Base-by-base conservation (phyloP, 2,113 vertebrate species). In the Corydoras maculifer region DNA sequence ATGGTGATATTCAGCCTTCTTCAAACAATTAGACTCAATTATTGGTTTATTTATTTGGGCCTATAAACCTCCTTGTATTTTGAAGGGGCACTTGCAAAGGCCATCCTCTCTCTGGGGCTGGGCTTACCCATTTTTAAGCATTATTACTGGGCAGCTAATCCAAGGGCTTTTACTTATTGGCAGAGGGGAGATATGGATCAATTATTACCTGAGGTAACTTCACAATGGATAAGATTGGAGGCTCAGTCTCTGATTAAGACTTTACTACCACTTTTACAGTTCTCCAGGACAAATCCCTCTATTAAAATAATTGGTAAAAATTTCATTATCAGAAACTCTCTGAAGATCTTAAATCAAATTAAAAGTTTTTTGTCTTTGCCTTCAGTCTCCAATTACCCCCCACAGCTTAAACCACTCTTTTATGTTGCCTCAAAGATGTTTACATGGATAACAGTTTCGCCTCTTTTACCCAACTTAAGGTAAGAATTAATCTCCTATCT, bases 281-380 rank as follows among this genome's bases (percentile, higher is more conserved):
- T 60, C 18, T 60, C 58, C 11, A 63, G 8, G 61, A 25, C 2
- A 25, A 25, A 25, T 25, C 18, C 18, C 18, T 25, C 18, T 25
- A 25, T 25, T 25, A 25, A 63, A 31, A 5, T 43, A 48, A n/a
- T 35, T 14, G 61, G 61, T n/a, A 63, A 63, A 8, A 48, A 63
- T 63, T 63, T 63, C 9, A n/a, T 63, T 5, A 43, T 63, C 5
- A 63, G 12, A 63, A 43, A 35, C 32, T 63, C 61, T 29, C 18
- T 63, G 14, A 63, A 14, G 61, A 63, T 63, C 48, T 8, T 63
- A 14, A 60, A 60, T 60, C 58, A 60, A 60, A 60, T 30, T 2
- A 60, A 60, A 30, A 60, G 15, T 0, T 60, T 43, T 63, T 14
- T 48, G 5, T 63, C 3, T 48, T 14, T 48, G 13, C 61, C 61